Percentiles rank a stretch among this genome's conserved stretches.
Conservation (phyloP, 1,140 invertebrate genomes). For the Muscidifurax raptorellus region DNA sequence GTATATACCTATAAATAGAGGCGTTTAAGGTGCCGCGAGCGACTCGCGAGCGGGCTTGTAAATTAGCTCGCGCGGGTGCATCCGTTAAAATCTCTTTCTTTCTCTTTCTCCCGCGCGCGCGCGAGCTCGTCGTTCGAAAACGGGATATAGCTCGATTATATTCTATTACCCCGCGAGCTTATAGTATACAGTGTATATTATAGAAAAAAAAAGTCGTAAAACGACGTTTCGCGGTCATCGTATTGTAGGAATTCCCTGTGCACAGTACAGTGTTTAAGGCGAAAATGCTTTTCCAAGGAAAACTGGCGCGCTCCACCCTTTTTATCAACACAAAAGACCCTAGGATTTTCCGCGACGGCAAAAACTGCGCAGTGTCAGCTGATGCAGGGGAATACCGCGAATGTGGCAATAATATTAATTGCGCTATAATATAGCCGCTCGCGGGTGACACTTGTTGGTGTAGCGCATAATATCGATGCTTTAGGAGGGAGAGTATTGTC, state of each 20-base stretch:
- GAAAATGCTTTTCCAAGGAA: neutral
- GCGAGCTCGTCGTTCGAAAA: neutral
- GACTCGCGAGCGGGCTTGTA: neutral
- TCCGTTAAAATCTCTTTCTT: neutral
- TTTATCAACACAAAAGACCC: neutral
- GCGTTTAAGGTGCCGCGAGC: neutral
- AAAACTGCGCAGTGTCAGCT: neutral
- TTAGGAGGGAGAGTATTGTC: neutral
- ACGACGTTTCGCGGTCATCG: no score
- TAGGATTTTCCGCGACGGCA: neutral
- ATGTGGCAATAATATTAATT: neutral
- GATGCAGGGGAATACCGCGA: neutral
- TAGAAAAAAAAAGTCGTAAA: no score
- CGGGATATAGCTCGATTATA: no score
- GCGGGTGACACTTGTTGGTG: neutral
- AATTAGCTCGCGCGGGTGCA: conserved; percentile 8
- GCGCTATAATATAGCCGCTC: no score
- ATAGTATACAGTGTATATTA: no score
- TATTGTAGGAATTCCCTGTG: neutral
- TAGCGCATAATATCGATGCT: neutral
- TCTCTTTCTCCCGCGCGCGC: neutral
- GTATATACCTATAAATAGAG: neutral
- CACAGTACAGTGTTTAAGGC: no score
- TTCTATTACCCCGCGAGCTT: no score
- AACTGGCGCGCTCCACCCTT: neutral